A percentile compares a stretch with the other conserved stretches of the same genome.
phyloP scores from a whole-genome alignment of 2,888 invertebrate genomes.

The Macropis europaea region DNA sequence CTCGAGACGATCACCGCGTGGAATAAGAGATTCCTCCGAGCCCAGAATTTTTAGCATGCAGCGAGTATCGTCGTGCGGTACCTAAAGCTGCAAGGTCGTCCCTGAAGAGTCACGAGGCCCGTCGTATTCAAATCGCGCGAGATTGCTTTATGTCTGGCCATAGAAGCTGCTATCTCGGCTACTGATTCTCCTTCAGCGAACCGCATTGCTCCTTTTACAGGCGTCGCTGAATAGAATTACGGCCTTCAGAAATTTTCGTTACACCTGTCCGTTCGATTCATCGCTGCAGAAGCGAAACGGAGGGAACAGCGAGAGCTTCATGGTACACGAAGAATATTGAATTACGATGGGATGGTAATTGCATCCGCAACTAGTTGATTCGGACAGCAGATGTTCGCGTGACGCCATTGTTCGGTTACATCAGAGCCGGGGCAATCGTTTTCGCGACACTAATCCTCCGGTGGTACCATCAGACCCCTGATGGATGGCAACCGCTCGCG shows the following conservation, averaged over 20 bases:
- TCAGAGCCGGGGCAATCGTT: too few relatives aligned
- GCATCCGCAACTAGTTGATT: neutral
- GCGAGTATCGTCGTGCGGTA: conserved; percentile 29
- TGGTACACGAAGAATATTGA: neutral
- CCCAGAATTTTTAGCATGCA: too few relatives aligned
- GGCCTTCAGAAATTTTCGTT: neutral
- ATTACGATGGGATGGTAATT: neutral
- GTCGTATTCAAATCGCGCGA: conserved; percentile 53
- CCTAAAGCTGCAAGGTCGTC: conserved; percentile 41
- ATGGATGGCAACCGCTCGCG: too few relatives aligned
- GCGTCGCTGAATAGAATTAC: conserved; percentile 6
- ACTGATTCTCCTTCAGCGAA: conserved; percentile 10
- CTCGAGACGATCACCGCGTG: too few relatives aligned
- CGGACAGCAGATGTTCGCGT: neutral
- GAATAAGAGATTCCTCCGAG: too few relatives aligned
- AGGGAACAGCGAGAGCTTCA: neutral
- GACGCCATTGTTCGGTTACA: too few relatives aligned
- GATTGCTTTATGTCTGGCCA: conserved; percentile 42
- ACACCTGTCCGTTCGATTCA: neutral
- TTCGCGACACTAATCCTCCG: too few relatives aligned
- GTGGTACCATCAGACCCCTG: too few relatives aligned
- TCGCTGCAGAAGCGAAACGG: neutral
- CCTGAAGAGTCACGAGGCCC: conserved; percentile 48
- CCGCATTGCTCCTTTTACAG: conserved; percentile 31
- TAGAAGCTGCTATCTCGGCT: conserved; percentile 25